These are phyloP conservation scores for Scaptomyza reducta DNA, from an alignment of 2,888 invertebrate genomes.

Conservation along the genomic window DNA sequence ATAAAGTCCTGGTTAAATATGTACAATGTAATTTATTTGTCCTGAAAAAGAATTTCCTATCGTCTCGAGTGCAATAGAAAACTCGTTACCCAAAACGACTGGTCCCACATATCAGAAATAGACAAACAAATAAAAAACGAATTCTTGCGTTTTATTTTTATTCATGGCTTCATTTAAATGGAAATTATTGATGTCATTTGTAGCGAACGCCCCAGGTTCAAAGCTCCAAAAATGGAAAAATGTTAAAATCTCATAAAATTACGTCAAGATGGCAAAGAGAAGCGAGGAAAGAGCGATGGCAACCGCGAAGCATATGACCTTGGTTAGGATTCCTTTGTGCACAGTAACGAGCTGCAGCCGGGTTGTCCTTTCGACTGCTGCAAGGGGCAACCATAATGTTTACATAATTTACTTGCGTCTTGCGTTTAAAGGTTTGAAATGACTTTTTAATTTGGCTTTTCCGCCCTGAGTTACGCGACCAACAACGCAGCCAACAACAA, in stretches of 20 bases:
- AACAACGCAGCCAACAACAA: conserved; percentile 29
- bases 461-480: conserved; percentile 72
- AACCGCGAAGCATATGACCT: conserved; percentile 62
- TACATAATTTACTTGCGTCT: conserved; percentile 77
- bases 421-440: conserved; percentile 78
- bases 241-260: conserved; percentile 70
- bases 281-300: conserved; percentile 12
- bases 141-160: conserved; percentile 65
- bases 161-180: conserved; percentile 75
- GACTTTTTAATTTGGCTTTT: conserved; percentile 78
- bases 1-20: background rate
- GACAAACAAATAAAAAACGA: conserved; percentile 32
- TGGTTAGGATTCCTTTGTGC: conserved; percentile 47
- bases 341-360: conserved; percentile 12
- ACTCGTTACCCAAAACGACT: conserved; percentile 17
- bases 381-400: conserved; percentile 69
- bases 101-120: conserved; percentile 7
- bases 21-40: background rate
- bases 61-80: conserved; percentile 30
- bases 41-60: background rate
- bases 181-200: conserved; percentile 79
- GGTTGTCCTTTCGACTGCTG: conserved; percentile 39
- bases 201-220: conserved; percentile 43
- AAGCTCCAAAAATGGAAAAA: conserved; percentile 20
- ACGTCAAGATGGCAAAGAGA: conserved; percentile 29